Conservation (phyloP, 2,888 invertebrate genomes). For the Girardia tigrina region DNA sequence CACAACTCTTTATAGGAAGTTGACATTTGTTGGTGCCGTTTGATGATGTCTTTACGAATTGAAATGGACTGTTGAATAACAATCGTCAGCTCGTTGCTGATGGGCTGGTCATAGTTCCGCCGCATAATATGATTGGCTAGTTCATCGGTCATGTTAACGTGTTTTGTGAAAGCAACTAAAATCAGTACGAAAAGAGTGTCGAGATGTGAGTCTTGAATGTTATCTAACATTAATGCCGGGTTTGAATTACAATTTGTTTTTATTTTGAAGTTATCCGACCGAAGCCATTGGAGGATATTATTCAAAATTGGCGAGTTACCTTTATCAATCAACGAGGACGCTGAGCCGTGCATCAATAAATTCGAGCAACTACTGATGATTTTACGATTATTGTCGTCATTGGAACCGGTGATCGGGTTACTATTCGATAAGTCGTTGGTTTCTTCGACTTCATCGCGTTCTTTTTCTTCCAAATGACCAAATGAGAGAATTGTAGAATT, state of each 20-base stretch:
- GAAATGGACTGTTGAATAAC: not conserved
- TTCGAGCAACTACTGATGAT: not conserved
- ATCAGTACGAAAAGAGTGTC: not conserved
- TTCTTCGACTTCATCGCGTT: not conserved
- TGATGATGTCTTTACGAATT: conserved; percentile 28
- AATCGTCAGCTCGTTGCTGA: not conserved
- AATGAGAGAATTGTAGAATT: not conserved
- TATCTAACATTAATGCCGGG: not conserved
- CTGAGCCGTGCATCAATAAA: not conserved
- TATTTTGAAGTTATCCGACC: not conserved
- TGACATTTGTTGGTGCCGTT: conserved; percentile 74
- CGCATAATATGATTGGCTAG: not conserved
- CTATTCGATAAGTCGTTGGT: not conserved
- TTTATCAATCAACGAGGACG: not conserved
- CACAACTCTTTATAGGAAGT: conserved; percentile 89
- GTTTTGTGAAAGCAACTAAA: not conserved
- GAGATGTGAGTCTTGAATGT: not conserved
- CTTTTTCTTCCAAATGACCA: not conserved
- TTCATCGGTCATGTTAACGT: not conserved
- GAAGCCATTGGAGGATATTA: not conserved
- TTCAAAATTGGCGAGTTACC: not conserved
- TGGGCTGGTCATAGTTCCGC: not conserved
- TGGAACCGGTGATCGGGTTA: not conserved
- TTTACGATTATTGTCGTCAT: not conserved
- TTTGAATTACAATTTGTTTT: not conserved